Base-by-base conservation (phyloP, 1,140 invertebrate genomes). In the Contarinia nasturtii region DNA sequence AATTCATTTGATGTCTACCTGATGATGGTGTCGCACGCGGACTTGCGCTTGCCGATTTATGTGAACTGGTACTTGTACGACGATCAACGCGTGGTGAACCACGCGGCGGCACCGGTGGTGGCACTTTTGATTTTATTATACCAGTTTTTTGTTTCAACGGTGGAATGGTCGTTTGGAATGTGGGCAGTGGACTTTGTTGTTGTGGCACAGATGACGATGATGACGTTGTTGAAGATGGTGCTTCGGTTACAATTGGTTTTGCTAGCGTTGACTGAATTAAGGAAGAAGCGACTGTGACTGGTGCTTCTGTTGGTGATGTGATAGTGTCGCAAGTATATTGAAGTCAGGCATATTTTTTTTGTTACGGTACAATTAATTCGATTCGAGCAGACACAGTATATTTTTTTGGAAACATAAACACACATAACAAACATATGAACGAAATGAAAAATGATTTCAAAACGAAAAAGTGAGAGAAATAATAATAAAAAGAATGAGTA, bases 71-170 rank as follows among this genome's bases (percentile, higher is more conserved):
- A n/a, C 17, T 14, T n/a, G 12, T 38, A 38, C 36, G 12, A n/a
- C 43, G 43, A 65, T 75, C 75, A 48, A 66, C 57, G 65, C 72
- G 72, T 7, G 76, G 77, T n/a, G 77, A 79, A n/a, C 83, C 82
- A 48, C 82, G 66, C 3, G 82, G 83, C 22, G 83, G 83, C 15
- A 86, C 82, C 12, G 83, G 83, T 20, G 83, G 83, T 8, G 82
- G 82, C 4, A 84, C 72, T 57, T 78, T 78, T 49, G 72, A 69
- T 62, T 79, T 79, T 46, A 58, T 45, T 34, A 49, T 49, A 34
- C 22, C 27, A 19, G 48, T 68, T 62, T 49, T 72, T 67, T 49
- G 63, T 54, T 49, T 61, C 61, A 51, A 53, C 42, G 49, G 50
- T 49, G 50, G 60, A 46, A 20, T n/a, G 8, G 37, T 33, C 15